phyloP scores from a whole-genome alignment of 2,888 invertebrate genomes.

The Ariolimax columbianus region DNA sequence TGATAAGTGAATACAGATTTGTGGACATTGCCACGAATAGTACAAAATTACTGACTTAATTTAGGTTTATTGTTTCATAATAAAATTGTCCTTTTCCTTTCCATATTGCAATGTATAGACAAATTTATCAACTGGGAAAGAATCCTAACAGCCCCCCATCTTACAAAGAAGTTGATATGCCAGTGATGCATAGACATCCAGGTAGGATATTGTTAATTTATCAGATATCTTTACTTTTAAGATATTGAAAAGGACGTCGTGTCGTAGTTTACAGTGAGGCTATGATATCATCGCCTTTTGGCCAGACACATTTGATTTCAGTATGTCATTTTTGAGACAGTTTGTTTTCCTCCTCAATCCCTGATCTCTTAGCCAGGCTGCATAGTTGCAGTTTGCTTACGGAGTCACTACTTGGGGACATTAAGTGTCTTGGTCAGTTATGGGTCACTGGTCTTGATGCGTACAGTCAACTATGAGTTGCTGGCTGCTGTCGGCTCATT shows the following conservation, averaged over 20 bases:
- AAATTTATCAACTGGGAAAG: constrained; percentile 46
- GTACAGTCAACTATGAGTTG: too few relatives aligned
- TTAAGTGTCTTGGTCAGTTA: too few relatives aligned
- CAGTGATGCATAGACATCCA: constrained; percentile 49
- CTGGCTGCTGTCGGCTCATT: too few relatives aligned
- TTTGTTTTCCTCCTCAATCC: not conserved
- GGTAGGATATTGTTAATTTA: constrained; percentile 22
- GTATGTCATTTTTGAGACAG: not conserved
- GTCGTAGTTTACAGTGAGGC: too few relatives aligned
- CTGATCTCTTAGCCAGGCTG: too few relatives aligned
- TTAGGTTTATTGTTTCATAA: not conserved
- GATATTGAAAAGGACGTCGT: too few relatives aligned
- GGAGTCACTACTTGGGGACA: too few relatives aligned
- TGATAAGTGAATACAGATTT: not conserved
- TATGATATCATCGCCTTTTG: not conserved
- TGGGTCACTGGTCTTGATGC: too few relatives aligned
- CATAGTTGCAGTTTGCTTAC: too few relatives aligned
- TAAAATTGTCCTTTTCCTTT: not conserved
- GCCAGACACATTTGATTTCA: not conserved
- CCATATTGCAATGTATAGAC: not conserved
- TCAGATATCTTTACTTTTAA: not conserved
- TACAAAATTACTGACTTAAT: not conserved
- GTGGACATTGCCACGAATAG: not conserved
- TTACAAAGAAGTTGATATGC: constrained; percentile 46
- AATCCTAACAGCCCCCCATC: constrained; percentile 9